Percentiles rank a stretch among this genome's conserved stretches.
phyloP scores from a whole-genome alignment of 2,113 vertebrate genomes.

The Etheostoma spectabile region DNA sequence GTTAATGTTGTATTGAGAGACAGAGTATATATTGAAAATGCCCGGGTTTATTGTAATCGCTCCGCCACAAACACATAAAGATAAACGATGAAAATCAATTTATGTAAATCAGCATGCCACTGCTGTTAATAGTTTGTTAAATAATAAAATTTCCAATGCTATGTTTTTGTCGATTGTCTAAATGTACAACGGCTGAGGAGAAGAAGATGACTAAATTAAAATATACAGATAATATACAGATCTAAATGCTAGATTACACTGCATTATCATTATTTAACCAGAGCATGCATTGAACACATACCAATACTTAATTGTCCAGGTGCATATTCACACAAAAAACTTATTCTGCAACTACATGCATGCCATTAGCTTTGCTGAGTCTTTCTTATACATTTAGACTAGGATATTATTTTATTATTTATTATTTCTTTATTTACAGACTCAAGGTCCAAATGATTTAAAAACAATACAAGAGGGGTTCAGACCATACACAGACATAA shows the following conservation, averaged over 20 bases:
- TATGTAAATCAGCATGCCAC: slow-evolving; percentile 37
- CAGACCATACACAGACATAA: too few species aligned
- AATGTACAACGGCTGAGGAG: not conserved
- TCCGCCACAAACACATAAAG: slow-evolving; percentile 21
- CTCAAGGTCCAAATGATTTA: too few species aligned
- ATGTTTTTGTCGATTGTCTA: not conserved
- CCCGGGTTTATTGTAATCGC: not conserved
- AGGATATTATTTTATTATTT: too few species aligned
- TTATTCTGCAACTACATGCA: not conserved
- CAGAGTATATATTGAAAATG: slow-evolving; percentile 5
- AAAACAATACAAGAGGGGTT: too few species aligned
- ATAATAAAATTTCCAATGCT: slow-evolving; percentile 43
- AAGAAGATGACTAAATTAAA: not conserved
- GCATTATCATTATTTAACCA: not conserved
- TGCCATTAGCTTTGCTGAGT: not conserved
- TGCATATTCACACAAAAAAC: not conserved
- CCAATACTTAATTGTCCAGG: not conserved
- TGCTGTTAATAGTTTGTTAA: slow-evolving; percentile 46
- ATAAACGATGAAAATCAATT: slow-evolving; percentile 15
- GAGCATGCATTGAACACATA: not conserved
- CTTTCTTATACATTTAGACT: not conserved
- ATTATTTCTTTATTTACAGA: too few species aligned
- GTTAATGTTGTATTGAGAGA: slow-evolving; percentile 40
- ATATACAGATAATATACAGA: not conserved
- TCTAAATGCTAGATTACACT: not conserved